These are phyloP conservation scores for Andrena camellia DNA, from an alignment of 2,888 invertebrate species.

Conservation along the genomic window DNA sequence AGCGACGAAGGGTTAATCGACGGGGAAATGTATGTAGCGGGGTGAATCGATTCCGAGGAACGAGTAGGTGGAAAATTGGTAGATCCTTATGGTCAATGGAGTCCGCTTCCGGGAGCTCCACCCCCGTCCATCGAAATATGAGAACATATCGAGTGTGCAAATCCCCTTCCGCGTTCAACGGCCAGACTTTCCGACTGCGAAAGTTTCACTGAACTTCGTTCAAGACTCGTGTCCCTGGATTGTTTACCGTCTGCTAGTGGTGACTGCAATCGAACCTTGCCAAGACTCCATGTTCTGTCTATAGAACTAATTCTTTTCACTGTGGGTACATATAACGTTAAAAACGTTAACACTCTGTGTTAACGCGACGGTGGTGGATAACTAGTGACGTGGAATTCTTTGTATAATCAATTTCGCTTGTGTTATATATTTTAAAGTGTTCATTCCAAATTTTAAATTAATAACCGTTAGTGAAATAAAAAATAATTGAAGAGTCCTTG, in stretches of 20 bases:
- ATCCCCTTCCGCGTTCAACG: slow-evolving; percentile 41
- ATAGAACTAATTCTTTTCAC: not conserved
- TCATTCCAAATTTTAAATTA: too few species aligned
- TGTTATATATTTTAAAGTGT: too few species aligned
- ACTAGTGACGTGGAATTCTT: too few species aligned
- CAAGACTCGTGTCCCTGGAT: slow-evolving; percentile 28
- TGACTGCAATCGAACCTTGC: not conserved
- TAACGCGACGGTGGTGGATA: too few species aligned
- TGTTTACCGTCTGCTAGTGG: slow-evolving; percentile 3
- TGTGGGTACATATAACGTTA: not conserved
- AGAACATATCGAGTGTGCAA: slow-evolving; percentile 52
- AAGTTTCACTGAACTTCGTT: slow-evolving; percentile 29
- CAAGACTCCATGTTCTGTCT: not conserved
- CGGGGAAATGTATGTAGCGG: slow-evolving; percentile 22
- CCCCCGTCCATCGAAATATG: slow-evolving; percentile 40
- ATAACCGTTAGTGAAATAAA: too few species aligned
- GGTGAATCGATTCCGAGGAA: slow-evolving; percentile 45
- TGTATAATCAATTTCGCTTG: too few species aligned
- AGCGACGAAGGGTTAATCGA: slow-evolving; percentile 26
- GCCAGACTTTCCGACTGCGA: slow-evolving; percentile 37
- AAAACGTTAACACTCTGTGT: not conserved
- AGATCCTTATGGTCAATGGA: slow-evolving; percentile 55
- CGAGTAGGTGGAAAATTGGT: slow-evolving; percentile 58
- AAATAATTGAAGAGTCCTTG: too few species aligned
- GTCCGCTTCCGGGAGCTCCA: slow-evolving; percentile 27